phyloP scores from a whole-genome alignment of 2,113 vertebrate species.

The Takifugu flavidus region DNA sequence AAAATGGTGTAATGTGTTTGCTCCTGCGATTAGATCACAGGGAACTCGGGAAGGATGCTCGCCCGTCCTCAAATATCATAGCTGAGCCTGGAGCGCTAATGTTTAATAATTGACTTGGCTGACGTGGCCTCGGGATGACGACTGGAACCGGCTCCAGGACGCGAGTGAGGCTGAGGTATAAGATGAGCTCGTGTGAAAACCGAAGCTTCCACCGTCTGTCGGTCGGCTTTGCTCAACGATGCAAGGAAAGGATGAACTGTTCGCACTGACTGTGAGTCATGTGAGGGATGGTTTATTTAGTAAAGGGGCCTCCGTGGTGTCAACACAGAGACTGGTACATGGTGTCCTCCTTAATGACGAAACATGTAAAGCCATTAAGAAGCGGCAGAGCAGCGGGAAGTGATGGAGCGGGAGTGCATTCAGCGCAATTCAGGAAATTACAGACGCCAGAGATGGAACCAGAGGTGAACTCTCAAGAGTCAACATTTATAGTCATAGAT shows the following conservation, averaged over 20 bases:
- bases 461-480: slow-evolving; percentile 20
- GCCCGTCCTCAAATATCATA: slow-evolving; percentile 4
- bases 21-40: slow-evolving; percentile 14
- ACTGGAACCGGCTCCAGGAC: background rate
- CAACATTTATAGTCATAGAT: slow-evolving; percentile 40
- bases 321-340: slow-evolving; percentile 46
- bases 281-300: slow-evolving; percentile 36
- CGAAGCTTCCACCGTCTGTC: background rate
- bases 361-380: slow-evolving; percentile 12
- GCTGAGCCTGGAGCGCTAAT: background rate
- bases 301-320: slow-evolving; percentile 12
- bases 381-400: slow-evolving; percentile 22
- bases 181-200: background rate
- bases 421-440: slow-evolving; percentile 60
- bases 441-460: background rate
- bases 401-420: slow-evolving; percentile 19
- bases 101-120: background rate
- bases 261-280: slow-evolving; percentile 51
- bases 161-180: slow-evolving; percentile 1
- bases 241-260: background rate
- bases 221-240: slow-evolving; percentile 9
- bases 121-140: slow-evolving; percentile 1
- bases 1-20: slow-evolving; percentile 33
- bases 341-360: slow-evolving; percentile 41
- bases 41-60: slow-evolving; percentile 7